Conservation (phyloP, 2,797 vertebrate species). For the Psittacula echo region DNA sequence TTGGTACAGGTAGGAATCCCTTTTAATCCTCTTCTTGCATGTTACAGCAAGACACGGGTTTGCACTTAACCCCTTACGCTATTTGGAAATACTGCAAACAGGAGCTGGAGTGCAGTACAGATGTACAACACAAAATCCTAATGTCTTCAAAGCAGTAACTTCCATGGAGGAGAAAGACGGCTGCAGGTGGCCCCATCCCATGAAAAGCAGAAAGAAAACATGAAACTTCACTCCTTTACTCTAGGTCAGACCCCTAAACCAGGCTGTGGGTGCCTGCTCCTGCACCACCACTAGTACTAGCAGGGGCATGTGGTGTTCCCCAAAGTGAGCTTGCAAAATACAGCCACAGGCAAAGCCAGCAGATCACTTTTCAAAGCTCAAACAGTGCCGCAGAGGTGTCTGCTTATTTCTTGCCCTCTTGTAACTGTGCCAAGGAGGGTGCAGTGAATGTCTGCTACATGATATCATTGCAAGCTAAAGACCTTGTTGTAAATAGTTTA, state of each 20-base stretch:
- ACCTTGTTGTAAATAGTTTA: neutral
- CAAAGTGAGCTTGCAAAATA: conserved; percentile 15
- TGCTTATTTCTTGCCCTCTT: neutral
- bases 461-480: neutral
- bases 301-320: rapidly evolving
- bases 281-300: neutral
- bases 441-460: neutral
- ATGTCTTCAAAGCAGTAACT: neutral
- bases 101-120: neutral
- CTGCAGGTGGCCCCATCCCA: neutral
- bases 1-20: neutral
- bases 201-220: neutral
- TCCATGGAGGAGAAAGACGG: neutral
- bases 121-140: neutral
- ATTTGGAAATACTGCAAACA: neutral
- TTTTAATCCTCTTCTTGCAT: neutral
- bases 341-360: neutral
- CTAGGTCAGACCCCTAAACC: neutral
- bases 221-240: neutral
- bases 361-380: conserved; percentile 46
- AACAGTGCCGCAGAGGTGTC: conserved; percentile 5
- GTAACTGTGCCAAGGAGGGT: neutral
- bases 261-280: neutral
- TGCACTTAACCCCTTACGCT: neutral
- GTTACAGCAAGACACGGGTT: neutral